These are phyloP conservation scores for Oligia latruncula DNA, from an alignment of 2,888 invertebrate species.

Conservation along the genomic window DNA sequence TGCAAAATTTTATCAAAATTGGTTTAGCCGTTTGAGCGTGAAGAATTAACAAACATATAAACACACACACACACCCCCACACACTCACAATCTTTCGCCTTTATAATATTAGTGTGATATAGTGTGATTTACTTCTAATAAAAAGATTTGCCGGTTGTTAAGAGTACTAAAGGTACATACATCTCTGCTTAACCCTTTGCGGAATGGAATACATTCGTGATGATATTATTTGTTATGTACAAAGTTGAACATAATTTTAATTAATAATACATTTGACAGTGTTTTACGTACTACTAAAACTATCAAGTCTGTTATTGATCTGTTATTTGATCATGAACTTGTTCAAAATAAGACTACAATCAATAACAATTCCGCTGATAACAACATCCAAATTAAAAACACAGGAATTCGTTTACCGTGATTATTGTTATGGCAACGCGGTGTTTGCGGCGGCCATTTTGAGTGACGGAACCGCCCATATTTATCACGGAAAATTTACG, in stretches of 20 bases:
- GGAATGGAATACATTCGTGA: neutral
- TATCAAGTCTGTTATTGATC: neutral
- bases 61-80: too few relatives aligned
- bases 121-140: too few relatives aligned
- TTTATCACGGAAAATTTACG: neutral
- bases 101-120: too few relatives aligned
- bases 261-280: neutral
- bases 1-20: too few relatives aligned
- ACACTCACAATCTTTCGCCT: too few relatives aligned
- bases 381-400: neutral
- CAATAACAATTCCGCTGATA: neutral
- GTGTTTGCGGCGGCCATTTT: constrained; percentile 5
- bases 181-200: neutral
- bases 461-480: neutral
- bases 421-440: constrained; percentile 1
- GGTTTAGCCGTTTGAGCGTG: too few relatives aligned
- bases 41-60: too few relatives aligned
- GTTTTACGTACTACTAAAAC: too few relatives aligned
- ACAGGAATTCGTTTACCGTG: neutral
- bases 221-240: neutral
- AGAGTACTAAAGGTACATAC: too few relatives aligned
- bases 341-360: neutral
- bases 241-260: neutral
- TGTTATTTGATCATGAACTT: neutral
- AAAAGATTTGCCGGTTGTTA: neutral